Evolutionary conservation across 2,113 vertebrate genomes (phyloP).

Genomic region (Irena cyanogastra): DNA sequence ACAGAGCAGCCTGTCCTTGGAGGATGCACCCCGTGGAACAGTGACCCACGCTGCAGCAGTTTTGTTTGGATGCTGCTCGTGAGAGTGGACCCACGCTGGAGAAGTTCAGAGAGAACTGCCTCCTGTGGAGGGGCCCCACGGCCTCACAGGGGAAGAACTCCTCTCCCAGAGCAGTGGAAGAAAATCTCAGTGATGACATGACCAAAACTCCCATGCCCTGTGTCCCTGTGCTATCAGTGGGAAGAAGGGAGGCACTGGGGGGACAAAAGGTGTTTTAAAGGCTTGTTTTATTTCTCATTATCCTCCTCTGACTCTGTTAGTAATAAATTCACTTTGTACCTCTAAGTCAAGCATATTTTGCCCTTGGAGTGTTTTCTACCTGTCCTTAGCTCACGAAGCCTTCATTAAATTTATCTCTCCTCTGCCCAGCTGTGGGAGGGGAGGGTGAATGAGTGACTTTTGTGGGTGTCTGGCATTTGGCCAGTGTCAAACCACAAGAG

Average conservation of each 20-base stretch:
- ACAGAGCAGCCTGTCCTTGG: not conserved
- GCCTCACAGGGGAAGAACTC: not conserved
- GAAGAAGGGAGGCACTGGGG: not conserved
- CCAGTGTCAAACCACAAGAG: not conserved
- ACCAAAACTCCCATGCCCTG: not conserved
- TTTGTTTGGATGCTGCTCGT: not conserved
- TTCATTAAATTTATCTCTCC: not conserved
- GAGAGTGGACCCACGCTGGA: not conserved
- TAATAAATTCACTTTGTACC: not conserved
- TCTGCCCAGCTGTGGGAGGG: not conserved
- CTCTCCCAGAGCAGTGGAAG: not conserved
- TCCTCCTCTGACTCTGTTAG: not conserved
- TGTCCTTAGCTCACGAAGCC: not conserved
- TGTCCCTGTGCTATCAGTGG: not conserved
- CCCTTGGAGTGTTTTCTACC: not conserved
- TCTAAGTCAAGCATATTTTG: not conserved
- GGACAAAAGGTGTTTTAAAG: not conserved
- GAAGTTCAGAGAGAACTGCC: not conserved
- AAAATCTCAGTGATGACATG: not conserved
- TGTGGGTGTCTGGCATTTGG: not conserved
- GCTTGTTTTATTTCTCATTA: not conserved
- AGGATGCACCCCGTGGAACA: not conserved
- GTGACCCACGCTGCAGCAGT: rapidly evolving
- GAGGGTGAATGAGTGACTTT: not conserved
- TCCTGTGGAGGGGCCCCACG: rapidly evolving